Base-by-base conservation (phyloP, 2,797 vertebrate species). In the Melanotaenia maccullochi region DNA sequence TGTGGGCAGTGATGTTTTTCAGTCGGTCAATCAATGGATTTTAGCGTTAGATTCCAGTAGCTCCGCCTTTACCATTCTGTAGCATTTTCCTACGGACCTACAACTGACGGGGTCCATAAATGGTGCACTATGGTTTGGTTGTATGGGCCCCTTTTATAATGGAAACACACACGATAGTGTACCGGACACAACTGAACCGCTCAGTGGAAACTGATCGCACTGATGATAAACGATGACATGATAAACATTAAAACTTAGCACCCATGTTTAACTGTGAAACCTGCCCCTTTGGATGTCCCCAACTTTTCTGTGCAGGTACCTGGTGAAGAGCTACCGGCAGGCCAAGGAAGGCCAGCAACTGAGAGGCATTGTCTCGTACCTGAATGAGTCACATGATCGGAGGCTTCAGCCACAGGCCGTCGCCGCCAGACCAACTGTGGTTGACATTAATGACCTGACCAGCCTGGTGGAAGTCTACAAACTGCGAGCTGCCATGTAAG, bases 241-340 rank as follows among this genome's bases (percentile, higher is more conserved):
- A 33, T 24, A 11, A 52, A 22, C 5, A 52, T 14, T 22, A 9
- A 52, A 24, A 24, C n/a, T 42, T 14, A 52, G 33, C 20, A 12
- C 9, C 28, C 4, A 35, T 40, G 28, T 40, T 61, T 16, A 32
- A 28, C 12, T 70, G 25, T 61, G 58, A 18, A 58, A 28, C 2
- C 44, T 9, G 71, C 24, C 54, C 18, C 49, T 57, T 11, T 71
- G 35, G 52, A n/a, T 35, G 22, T 36, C 5, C 40, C 64, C 8
- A 14, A 32, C 52, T 3, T 57, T 44, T 72, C 22, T 59, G 0
- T 59, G 59, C 85, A 99, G 98, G 75, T 98, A 96, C 91, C 91
- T 99, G 83, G 86, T 99, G 85, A 99, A 99, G 92, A 96, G 96
- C 85, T 99, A 97, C 78, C 92, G 89, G 5, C 97, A 97, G 75